These are phyloP conservation scores for Cardinalis cardinalis DNA, from an alignment of 2,113 vertebrate genomes.

Conservation along the genomic window DNA sequence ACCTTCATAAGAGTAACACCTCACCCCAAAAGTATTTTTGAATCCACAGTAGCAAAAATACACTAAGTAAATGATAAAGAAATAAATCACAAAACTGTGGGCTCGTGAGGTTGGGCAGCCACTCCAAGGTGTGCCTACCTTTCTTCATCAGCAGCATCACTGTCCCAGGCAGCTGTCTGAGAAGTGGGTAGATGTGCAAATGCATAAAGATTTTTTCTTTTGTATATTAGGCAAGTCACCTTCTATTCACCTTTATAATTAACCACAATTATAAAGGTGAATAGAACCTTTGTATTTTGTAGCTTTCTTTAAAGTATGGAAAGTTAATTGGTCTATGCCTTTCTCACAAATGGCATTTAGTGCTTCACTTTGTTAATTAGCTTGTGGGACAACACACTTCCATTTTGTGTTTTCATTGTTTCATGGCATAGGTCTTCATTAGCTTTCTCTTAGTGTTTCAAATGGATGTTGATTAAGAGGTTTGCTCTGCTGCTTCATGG, in stretches of 20 bases:
- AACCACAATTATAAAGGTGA: neutral
- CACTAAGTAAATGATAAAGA: rapidly evolving
- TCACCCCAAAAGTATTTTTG: neutral
- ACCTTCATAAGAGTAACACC: neutral
- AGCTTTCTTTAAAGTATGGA: neutral
- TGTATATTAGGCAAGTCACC: neutral
- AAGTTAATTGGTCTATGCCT: neutral
- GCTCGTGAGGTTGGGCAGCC: neutral
- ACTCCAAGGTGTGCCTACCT: neutral
- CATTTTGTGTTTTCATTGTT: constrained; percentile 6
- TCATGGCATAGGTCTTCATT: neutral
- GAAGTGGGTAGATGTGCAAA: neutral
- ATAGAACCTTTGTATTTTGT: neutral
- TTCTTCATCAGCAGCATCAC: neutral
- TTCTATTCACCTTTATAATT: too few relatives aligned
- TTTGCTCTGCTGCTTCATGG: constrained; percentile 1
- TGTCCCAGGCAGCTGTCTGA: neutral
- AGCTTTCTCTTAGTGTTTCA: neutral
- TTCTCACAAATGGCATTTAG: neutral
- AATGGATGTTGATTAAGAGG: neutral
- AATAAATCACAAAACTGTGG: neutral
- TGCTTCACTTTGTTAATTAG: neutral
- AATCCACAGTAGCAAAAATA: neutral
- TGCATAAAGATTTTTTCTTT: neutral
- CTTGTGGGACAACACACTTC: neutral